Evolutionary conservation across 1,140 invertebrate species (phyloP).

Genomic region (Dolichoris vasculosae): DNA sequence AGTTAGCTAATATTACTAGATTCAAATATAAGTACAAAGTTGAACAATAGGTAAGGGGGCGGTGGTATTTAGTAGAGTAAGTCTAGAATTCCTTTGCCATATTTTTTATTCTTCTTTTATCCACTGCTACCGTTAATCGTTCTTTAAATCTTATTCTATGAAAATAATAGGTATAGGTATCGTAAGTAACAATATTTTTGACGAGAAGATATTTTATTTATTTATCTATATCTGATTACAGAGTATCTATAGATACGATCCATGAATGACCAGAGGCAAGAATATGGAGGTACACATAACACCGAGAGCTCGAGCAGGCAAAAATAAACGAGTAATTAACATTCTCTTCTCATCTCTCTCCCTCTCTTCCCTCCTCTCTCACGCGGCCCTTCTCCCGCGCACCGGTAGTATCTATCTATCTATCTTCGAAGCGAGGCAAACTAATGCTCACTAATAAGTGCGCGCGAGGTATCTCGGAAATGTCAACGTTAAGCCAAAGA

Average conservation of each 20-base stretch:
- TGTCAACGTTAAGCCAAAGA: constrained; percentile 61
- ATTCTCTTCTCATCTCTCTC: constrained; percentile 56
- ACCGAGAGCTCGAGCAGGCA: constrained; percentile 46
- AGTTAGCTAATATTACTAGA: not conserved
- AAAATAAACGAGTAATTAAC: constrained; percentile 63
- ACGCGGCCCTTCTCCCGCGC: not conserved
- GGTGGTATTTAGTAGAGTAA: not conserved
- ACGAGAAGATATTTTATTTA: constrained; percentile 2
- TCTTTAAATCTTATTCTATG: constrained; percentile 13
- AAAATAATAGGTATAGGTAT: not conserved
- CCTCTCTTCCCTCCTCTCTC: constrained; percentile 33
- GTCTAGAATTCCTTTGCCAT: too few species aligned
- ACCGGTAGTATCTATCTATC: constrained; percentile 2
- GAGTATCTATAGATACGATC: not conserved
- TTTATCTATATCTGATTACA: not conserved
- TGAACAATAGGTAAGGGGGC: not conserved
- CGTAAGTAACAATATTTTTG: constrained; percentile 3
- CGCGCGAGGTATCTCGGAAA: constrained; percentile 59
- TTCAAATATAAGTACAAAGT: not conserved
- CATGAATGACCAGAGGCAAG: constrained; percentile 31
- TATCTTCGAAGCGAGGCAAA: constrained; percentile 36
- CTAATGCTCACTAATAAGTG: constrained; percentile 40
- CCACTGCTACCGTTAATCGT: not conserved
- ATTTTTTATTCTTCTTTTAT: not conserved
- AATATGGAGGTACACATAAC: constrained; percentile 16